Base-by-base conservation (phyloP, 1,140 invertebrate species). In the Lysiphlebus fabarum region DNA sequence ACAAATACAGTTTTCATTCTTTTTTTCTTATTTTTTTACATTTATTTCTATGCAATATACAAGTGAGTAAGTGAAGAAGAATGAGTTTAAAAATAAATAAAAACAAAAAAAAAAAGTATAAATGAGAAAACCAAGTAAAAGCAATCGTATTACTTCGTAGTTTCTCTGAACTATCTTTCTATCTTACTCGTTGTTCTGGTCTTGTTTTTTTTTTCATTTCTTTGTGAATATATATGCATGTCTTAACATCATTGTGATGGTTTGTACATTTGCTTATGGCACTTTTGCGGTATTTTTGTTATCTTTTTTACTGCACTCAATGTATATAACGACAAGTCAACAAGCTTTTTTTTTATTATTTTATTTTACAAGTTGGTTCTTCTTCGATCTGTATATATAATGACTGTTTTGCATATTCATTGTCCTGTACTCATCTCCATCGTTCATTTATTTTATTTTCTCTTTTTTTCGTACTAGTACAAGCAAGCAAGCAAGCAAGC, bases 361-460 rank as follows among this genome's bases (percentile, higher is more conserved):
- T 17, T 34, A 33, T 45, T 41, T 38, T 44, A 44, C 49, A 43
- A 53, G 17, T 26, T 26, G 49, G 6, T 40, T 53, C 47, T 40
- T 53, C 47, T 58, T 50, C 56, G 48, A 50, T 58, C 41, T n/a
- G 17, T 50, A 14, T 11, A 8, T 17, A 37, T 36, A n/a, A 40
- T 14, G 40, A 60, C 10, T 47, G 36, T 44, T 54, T 43, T 60
- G 58, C 58, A 60, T 60, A 60, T 60, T 60, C 53, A 60, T 60
- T 44, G 53, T 36, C 2, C 17, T 26, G 17, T 4, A 26, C 17
- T 26, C 17, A 26, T 26, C 17, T 45, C 53, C 36, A 38, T 60
- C 45, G 38, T 54, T 47, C 33, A 36, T 37, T 17, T 37, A 26
- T 6, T 55, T 55, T 0, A 1, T 26, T 1, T 26, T 55, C 17